Evolutionary conservation across 2,113 vertebrate species (phyloP).

Genomic region (Tyrannus savana): DNA sequence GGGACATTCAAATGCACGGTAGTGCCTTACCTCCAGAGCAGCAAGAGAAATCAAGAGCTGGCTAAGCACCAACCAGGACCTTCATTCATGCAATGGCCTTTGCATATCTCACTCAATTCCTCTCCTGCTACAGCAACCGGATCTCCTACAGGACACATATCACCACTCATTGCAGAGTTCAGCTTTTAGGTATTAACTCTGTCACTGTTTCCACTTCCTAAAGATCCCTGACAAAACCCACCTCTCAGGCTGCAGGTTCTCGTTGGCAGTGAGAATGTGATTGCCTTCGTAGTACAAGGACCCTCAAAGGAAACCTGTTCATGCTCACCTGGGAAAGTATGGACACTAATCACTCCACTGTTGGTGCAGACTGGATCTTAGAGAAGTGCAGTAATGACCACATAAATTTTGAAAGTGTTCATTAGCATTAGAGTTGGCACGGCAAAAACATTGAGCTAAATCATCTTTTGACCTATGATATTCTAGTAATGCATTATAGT

Average conservation of each 20-base stretch:
- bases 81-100: background rate
- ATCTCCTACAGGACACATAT: background rate
- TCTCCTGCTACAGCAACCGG: background rate
- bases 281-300: background rate
- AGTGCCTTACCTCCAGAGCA: background rate
- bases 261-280: background rate
- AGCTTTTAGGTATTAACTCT: background rate
- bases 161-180: background rate
- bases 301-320: background rate
- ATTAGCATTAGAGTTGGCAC: background rate
- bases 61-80: background rate
- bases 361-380: background rate
- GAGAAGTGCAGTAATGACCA: background rate
- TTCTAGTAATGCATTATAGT: background rate
- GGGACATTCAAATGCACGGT: background rate
- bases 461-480: background rate
- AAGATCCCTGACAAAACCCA: background rate
- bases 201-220: background rate
- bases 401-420: background rate
- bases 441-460: background rate
- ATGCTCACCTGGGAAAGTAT: background rate
- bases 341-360: background rate
- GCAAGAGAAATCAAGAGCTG: background rate
- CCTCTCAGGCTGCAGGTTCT: background rate
- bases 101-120: background rate